Conservation (phyloP, 2,888 invertebrate species). For the Cotesia congregata region DNA sequence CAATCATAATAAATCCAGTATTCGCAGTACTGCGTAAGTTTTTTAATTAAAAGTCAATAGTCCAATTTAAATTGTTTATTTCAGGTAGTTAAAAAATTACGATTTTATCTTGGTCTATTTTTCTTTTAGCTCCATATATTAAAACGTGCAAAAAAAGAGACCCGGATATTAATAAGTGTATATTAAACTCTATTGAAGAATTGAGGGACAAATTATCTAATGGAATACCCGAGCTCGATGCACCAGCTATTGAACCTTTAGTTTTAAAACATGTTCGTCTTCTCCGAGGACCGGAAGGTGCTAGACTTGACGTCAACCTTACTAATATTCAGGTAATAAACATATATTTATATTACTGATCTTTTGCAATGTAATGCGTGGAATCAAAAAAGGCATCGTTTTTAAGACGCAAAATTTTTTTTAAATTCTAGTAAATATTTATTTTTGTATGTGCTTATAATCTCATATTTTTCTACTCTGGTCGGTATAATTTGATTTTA, state of each 20-base stretch:
- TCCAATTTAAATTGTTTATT: not conserved
- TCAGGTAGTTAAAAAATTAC: not conserved
- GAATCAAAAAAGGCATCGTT: too few relatives aligned
- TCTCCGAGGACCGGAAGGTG: constrained; percentile 74
- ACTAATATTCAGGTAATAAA: constrained; percentile 60
- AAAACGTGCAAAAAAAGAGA: constrained; percentile 77
- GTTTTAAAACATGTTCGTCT: constrained; percentile 76
- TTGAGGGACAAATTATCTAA: constrained; percentile 74
- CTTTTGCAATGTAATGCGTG: not conserved
- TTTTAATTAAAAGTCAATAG: constrained; percentile 6
- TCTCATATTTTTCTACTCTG: too few relatives aligned
- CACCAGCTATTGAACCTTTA: constrained; percentile 78
- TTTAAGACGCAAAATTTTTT: too few relatives aligned
- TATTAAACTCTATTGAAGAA: constrained; percentile 75
- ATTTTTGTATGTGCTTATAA: too few relatives aligned
- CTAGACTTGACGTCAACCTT: constrained; percentile 66
- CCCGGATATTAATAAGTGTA: constrained; percentile 76
- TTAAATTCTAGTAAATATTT: too few relatives aligned
- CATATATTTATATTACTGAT: not conserved
- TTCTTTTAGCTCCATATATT: constrained; percentile 75
- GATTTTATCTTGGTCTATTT: not conserved
- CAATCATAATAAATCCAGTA: constrained; percentile 17
- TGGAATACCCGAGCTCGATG: constrained; percentile 79
- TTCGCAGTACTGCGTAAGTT: constrained; percentile 35
- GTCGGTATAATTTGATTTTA: too few relatives aligned